phyloP scores from a whole-genome alignment of 2,113 vertebrate genomes.

The Paedocypris sp. region DNA sequence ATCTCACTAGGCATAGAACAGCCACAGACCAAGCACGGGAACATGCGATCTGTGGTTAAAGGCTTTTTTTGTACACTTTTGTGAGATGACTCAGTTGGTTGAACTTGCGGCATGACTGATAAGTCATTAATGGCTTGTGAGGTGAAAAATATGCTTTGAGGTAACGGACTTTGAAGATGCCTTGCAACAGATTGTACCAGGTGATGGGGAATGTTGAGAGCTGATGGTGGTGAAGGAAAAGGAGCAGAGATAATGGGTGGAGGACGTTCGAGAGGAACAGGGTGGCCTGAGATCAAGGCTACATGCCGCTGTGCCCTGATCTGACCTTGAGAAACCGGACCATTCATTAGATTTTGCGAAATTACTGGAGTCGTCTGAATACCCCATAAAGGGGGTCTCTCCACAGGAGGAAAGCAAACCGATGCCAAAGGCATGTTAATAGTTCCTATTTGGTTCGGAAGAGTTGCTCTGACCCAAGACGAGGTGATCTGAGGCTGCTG shows the following conservation, averaged over 20 bases:
- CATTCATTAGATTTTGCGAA: conserved; percentile 48
- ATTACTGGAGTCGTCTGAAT: conserved; percentile 52
- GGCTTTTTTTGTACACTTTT: conserved; percentile 53
- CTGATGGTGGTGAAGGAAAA: conserved; percentile 50
- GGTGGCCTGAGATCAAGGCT: conserved; percentile 50
- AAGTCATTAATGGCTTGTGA: conserved; percentile 54
- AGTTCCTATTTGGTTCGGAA: conserved; percentile 45
- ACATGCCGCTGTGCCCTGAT: conserved; percentile 49
- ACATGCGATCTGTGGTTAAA: conserved; percentile 54
- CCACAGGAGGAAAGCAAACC: conserved; percentile 44
- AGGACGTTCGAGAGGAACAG: conserved; percentile 55
- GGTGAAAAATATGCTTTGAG: conserved; percentile 57
- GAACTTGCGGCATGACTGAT: conserved; percentile 47
- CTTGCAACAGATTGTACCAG: conserved; percentile 53
- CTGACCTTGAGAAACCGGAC: conserved; percentile 48
- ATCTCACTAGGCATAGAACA: conserved; percentile 57
- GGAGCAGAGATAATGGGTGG: conserved; percentile 53
- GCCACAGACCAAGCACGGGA: conserved; percentile 67
- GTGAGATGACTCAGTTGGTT: conserved; percentile 47
- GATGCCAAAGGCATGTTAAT: conserved; percentile 50
- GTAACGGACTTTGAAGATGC: conserved; percentile 46
- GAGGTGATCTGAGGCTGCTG: conserved; percentile 35
- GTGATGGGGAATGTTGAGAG: conserved; percentile 51
- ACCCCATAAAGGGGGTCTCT: conserved; percentile 51
- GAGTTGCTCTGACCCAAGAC: conserved; percentile 41